phyloP scores from a whole-genome alignment of 2,113 vertebrate species.

The Apeltes quadracus region DNA sequence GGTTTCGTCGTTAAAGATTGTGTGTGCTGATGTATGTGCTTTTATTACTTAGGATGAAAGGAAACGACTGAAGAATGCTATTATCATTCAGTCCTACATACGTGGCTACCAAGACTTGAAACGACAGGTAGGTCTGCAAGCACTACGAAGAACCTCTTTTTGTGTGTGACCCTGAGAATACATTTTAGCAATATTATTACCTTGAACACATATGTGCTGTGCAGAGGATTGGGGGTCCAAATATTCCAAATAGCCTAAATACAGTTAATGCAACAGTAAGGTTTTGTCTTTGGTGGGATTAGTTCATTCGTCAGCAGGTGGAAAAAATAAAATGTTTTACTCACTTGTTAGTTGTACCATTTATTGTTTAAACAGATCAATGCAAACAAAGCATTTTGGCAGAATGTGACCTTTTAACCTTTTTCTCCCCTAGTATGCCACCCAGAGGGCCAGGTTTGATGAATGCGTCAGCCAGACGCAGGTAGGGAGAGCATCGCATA shows the following conservation, averaged over 20 bases:
- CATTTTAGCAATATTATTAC: not conserved
- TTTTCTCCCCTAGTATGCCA: constrained; percentile 82
- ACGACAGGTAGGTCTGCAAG: constrained; percentile 85
- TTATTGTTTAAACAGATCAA: not conserved
- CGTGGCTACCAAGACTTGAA: constrained; percentile 94
- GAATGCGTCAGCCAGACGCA: constrained; percentile 81
- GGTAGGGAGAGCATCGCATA: constrained; percentile 75
- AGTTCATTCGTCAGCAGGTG: not conserved
- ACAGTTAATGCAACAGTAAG: not conserved
- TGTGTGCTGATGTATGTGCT: not conserved
- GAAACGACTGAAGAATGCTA: constrained; percentile 92
- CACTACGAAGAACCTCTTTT: not conserved
- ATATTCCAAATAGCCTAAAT: not conserved
- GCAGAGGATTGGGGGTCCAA: not conserved
- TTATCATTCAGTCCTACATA: constrained; percentile 97
- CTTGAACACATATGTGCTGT: not conserved
- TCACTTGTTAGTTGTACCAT: too few relatives aligned
- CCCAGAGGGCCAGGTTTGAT: constrained; percentile 92
- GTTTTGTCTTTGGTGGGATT: not conserved
- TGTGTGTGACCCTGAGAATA: not conserved
- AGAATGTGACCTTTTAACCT: constrained; percentile 29
- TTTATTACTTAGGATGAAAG: constrained; percentile 87
- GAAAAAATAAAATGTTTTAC: not conserved
- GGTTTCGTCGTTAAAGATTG: not conserved
- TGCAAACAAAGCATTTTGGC: not conserved